Evolutionary conservation across 2,888 invertebrate genomes (phyloP), one percentile per base, ranked within the genome.

Genomic region (Leucania comma): DNA sequence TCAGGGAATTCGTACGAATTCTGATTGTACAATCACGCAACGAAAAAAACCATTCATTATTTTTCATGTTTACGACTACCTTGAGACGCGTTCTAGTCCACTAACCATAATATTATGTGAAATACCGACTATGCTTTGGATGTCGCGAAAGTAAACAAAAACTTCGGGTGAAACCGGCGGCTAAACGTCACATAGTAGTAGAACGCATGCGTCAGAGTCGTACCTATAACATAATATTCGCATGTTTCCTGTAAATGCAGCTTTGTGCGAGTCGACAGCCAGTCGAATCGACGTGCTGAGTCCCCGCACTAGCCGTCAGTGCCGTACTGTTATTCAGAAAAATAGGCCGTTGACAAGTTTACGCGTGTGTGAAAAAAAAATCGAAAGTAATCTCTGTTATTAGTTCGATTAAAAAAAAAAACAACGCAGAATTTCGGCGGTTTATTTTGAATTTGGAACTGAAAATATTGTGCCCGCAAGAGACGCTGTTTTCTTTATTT

Each of bases 291-390:
- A 81, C 83, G 75, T 78, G 84, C 74, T 67, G 75, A 32, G 84
- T 85, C 72, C 83, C 84, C 75, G 73, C 87, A 81, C 83, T 80
- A 70, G 75, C 78, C 81, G 86, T 81, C 95, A 94, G 94, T 94
- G 86, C 82, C 75, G 83, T 85, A 87, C 88, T 86, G 91, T 81
- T 87, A 84, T 88, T 93, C 91, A 90, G 89, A 88, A 92, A 93
- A 90, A 94, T 92, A 94, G 93, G 94, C 92, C 93, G 94, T 84
- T 78, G 50, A 68, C 64, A 81, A 84, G 83, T 86, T 89, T 90
- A 90, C 89, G 87, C 82, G 85, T 87, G 88, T 87, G 90, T 87
- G 85, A 86, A 89, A 85, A 86, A 91, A 89, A 87, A 85, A 84
- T 88, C 89, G 88, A 89, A 91, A 90, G 81, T 90, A 84, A 86